A percentile compares a stretch with the other conserved stretches of the same genome.
phyloP scores from a whole-genome alignment of 2,888 invertebrate genomes.

The Agrypnus murinus region DNA sequence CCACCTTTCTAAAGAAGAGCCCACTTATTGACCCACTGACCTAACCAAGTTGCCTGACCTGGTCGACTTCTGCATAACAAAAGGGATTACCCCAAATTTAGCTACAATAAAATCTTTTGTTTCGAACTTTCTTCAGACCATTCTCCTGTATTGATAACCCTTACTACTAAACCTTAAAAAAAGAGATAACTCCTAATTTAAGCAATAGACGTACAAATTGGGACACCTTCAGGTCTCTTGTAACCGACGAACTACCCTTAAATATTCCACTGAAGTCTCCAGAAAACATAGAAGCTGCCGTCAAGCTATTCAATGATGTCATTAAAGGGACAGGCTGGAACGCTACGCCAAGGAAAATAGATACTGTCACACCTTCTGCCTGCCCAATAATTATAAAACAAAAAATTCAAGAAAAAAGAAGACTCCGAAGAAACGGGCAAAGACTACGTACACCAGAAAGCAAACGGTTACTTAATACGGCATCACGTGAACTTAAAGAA shows the following conservation, averaged over 20 bases:
- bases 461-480: constrained; percentile 10
- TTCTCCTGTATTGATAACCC: constrained; percentile 1
- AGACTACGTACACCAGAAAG: constrained; percentile 1
- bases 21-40: neutral
- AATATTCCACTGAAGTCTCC: constrained; percentile 9
- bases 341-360: neutral
- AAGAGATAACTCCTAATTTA: constrained; percentile 3
- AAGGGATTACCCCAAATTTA: neutral
- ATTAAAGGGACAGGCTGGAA: constrained; percentile 1
- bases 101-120: constrained; percentile 2
- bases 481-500: constrained; percentile 5
- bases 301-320: neutral
- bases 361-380: neutral
- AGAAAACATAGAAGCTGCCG: constrained; percentile 3
- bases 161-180: constrained; percentile 8
- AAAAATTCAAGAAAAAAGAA: neutral
- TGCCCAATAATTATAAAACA: neutral
- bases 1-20: too few relatives aligned
- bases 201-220: constrained; percentile 13
- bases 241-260: constrained; percentile 1
- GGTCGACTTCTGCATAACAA: neutral
- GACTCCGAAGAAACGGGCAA: constrained; percentile 8
- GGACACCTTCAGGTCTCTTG: neutral
- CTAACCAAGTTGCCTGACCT: neutral
- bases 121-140: constrained; percentile 17